A percentile compares a stretch with the other conserved stretches of the same genome.
Conservation (phyloP, 2,797 vertebrate species). For the Carcharodon carcharias region DNA sequence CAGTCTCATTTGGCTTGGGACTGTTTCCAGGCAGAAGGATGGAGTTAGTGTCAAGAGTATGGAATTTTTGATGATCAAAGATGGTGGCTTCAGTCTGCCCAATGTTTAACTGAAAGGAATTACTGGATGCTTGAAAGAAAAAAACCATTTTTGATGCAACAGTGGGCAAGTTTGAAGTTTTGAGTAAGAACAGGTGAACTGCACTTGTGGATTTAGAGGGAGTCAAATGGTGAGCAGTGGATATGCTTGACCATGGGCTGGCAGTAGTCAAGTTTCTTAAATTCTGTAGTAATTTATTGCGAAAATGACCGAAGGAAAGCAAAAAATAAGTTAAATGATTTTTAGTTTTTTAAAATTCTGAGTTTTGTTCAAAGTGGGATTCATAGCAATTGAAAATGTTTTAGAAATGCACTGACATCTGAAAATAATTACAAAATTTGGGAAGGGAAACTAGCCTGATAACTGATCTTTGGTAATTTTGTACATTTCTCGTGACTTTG, state of each 20-base stretch:
- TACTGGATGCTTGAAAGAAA: background rate
- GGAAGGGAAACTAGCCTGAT: constrained; percentile 2
- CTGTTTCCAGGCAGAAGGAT: background rate
- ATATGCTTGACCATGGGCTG: too few species aligned
- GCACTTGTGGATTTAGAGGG: background rate
- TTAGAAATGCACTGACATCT: background rate
- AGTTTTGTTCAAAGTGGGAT: background rate
- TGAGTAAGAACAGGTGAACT: background rate
- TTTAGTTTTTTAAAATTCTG: background rate
- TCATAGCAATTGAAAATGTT: background rate
- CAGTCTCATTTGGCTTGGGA: background rate
- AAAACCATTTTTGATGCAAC: background rate
- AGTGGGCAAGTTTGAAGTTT: background rate
- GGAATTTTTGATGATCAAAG: background rate
- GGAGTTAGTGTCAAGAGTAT: background rate
- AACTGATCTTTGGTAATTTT: background rate
- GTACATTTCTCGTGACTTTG: background rate
- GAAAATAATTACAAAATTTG: background rate
- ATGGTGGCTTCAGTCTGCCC: background rate
- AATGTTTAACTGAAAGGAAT: background rate
- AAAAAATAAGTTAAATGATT: background rate
- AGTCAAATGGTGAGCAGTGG: background rate
- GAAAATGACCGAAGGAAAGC: background rate
- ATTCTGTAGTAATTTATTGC: background rate
- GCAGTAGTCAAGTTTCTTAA: background rate